Evolutionary conservation across 2,888 invertebrate genomes (phyloP).

Genomic region (Pandemis cinnamomeana): DNA sequence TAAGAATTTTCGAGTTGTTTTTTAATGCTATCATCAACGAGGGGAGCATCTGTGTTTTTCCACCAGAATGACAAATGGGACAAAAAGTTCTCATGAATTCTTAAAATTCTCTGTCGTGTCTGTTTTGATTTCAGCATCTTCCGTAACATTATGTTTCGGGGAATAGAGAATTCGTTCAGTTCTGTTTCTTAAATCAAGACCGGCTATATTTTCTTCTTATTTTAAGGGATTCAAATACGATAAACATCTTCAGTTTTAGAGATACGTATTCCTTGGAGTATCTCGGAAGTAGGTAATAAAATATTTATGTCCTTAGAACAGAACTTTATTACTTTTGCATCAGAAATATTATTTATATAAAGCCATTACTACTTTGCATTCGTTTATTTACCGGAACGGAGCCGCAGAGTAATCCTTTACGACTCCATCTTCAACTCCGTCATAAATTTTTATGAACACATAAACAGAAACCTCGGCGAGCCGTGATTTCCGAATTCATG

Average conservation of each 20-base stretch:
- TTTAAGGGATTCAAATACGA: background rate
- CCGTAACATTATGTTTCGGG: background rate
- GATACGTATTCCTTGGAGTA: background rate
- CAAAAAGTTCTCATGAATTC: conserved; percentile 15
- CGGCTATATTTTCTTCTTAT: background rate
- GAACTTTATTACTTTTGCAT: background rate
- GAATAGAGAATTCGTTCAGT: background rate
- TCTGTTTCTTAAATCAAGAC: background rate
- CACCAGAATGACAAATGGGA: conserved; percentile 19
- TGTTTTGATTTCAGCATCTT: conserved; percentile 2
- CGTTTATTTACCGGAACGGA: conserved; percentile 31
- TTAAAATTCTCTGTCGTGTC: conserved; percentile 10
- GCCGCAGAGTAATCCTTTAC: conserved; percentile 35
- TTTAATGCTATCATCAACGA: conserved; percentile 16
- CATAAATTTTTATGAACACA: conserved; percentile 41
- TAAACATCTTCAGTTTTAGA: background rate
- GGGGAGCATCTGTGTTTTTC: conserved; percentile 30
- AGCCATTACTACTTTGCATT: conserved; percentile 23
- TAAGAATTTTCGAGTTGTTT: background rate
- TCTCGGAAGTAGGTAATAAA: background rate
- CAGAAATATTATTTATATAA: conserved; percentile 13
- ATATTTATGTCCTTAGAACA: conserved; percentile 7
- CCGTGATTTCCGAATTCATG: conserved; percentile 40
- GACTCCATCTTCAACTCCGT: conserved; percentile 28
- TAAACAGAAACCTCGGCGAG: conserved; percentile 37